A percentile compares a stretch with the other conserved stretches of the same genome.
Evolutionary conservation across 2,888 invertebrate genomes (phyloP).

Genomic region (Macaria liturata): DNA sequence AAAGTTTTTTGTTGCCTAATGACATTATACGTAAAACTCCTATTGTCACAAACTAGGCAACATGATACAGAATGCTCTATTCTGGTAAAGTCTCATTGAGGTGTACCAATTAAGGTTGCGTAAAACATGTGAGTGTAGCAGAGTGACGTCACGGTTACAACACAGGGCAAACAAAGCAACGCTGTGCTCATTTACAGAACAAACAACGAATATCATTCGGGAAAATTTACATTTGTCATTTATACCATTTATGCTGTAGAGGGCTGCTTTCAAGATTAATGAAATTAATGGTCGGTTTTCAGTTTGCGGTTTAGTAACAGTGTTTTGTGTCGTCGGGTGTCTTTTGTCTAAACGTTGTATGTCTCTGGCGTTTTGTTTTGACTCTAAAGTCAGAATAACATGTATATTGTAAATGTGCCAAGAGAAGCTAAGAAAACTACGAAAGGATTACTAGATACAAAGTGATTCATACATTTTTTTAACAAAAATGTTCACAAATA

Average conservation of each 20-base stretch:
- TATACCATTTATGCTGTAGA: constrained; percentile 27
- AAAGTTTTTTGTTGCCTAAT: too few relatives aligned
- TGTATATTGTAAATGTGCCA: too few relatives aligned
- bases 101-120: constrained; percentile 45
- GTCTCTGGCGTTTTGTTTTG: too few relatives aligned
- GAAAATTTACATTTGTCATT: constrained; percentile 45
- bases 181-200: constrained; percentile 67
- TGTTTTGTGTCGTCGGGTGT: constrained; percentile 23
- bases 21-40: too few relatives aligned
- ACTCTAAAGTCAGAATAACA: too few relatives aligned
- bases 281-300: constrained; percentile 24
- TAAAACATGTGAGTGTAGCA: constrained; percentile 46
- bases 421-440: too few relatives aligned
- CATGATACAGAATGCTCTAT: constrained; percentile 4
- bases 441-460: too few relatives aligned
- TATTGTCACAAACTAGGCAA: background rate
- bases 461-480: too few relatives aligned
- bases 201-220: constrained; percentile 58
- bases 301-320: constrained; percentile 8
- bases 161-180: constrained; percentile 68
- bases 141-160: constrained; percentile 69
- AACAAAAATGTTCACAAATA: too few relatives aligned
- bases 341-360: background rate
- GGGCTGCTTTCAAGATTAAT: constrained; percentile 36
- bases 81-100: constrained; percentile 25